These are phyloP conservation scores for Poicephalus meyeri DNA, from an alignment of 2,113 vertebrate genomes.

Conservation along the genomic window DNA sequence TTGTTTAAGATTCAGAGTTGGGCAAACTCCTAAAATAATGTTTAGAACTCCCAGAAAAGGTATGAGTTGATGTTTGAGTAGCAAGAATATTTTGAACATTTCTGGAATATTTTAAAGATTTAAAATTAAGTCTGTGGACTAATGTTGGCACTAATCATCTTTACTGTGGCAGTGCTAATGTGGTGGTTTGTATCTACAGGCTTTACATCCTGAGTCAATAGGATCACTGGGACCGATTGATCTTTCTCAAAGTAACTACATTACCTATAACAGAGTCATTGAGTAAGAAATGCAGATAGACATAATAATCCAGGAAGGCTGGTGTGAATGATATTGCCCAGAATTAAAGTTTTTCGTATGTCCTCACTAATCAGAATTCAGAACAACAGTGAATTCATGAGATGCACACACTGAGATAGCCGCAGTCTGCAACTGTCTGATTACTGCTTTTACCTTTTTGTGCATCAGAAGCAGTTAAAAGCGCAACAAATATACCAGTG, in stretches of 20 bases:
- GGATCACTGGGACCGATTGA: background rate
- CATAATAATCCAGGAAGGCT: background rate
- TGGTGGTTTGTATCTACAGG: background rate
- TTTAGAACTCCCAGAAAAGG: background rate
- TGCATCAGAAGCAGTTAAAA: background rate
- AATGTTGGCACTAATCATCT: background rate
- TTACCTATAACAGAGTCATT: background rate
- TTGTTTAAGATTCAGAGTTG: background rate
- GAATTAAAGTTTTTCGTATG: background rate
- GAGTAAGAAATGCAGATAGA: background rate
- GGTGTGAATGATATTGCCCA: background rate
- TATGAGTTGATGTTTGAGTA: background rate
- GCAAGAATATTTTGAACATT: background rate
- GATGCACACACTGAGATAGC: background rate
- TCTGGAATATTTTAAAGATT: background rate
- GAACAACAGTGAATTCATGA: background rate
- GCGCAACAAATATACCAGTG: background rate
- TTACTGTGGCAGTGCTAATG: background rate
- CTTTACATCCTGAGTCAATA: background rate
- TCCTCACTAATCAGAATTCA: background rate
- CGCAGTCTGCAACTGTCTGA: fast-evolving
- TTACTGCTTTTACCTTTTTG: background rate
- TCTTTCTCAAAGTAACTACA: background rate
- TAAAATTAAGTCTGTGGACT: background rate
- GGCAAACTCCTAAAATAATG: background rate